Evolutionary conservation across 2,797 vertebrate species (phyloP), one percentile per base, ranked within the genome.

Genomic region (Syngnathus rostellatus): DNA sequence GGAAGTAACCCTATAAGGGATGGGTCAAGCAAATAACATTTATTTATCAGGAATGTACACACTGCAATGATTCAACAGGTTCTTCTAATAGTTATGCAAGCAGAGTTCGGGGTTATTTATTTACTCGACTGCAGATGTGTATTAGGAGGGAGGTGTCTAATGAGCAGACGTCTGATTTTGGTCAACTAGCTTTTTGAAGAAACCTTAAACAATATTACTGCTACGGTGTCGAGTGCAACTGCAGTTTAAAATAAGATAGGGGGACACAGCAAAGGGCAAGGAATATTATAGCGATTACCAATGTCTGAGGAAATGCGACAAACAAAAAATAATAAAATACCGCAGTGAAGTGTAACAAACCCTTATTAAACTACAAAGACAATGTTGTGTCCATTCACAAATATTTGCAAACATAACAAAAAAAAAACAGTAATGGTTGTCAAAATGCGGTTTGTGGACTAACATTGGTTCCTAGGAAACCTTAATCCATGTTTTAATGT

Each of bases 1-100:
- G 93, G 80, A 98, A 99, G 84, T 96, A 98, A 65, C 97, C 96
- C 96, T 99, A 72, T 2, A 45, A 62, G 43, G 14, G 23, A 62
- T 45, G 19, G 11, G 5, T 43, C 1, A 45, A 43, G 39, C n/a
- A 62, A 45, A 62, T 25, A 62, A 45, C 23, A 45, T 14, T 25
- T 5, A 45, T 45, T 43, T 23, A 62, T 23, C n/a, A 21, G 12
- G 1, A 10, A 17, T 16, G 14, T 16, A 25, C 12, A 6, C 21
- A 31, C 11, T 16, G 14, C 7, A 45, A 12, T 21, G 11, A 23
- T 43, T 45, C 14, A 43, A 62, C 23, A 25, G 16, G 21, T 8
- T 62, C 21, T 16, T 38, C 6, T 38, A 16, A 16, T 12, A 31
- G 54, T 12, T 31, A 37, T 25, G 12, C 8, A 25, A 25, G 23